Evolutionary conservation across 2,113 vertebrate genomes (phyloP).

Genomic region (Pycnonotus jocosus): DNA sequence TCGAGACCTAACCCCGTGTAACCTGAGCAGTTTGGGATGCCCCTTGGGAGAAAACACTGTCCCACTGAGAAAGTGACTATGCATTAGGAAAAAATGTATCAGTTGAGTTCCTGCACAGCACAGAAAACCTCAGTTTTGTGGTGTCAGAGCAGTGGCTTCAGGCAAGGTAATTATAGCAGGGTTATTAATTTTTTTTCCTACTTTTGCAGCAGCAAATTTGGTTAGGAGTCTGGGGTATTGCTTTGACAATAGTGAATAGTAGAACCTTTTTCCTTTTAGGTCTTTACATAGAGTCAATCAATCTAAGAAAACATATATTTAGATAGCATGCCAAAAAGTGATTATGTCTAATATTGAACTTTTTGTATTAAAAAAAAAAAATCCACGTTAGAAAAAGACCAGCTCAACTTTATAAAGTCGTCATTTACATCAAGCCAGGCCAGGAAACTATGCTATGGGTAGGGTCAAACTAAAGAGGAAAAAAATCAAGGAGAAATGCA

Average conservation of each 20-base stretch:
- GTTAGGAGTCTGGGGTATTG: constrained; percentile 27
- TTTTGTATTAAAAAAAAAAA: background rate
- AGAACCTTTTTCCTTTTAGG: background rate
- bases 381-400: background rate
- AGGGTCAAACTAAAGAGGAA: background rate
- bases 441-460: background rate
- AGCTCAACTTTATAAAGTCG: background rate
- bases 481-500: background rate
- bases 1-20: background rate
- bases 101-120: background rate
- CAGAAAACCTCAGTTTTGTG: background rate
- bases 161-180: background rate
- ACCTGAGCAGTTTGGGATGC: background rate
- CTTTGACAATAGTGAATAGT: constrained; percentile 37
- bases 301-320: constrained; percentile 15
- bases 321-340: background rate
- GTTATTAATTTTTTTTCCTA: background rate
- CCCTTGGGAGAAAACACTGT: background rate
- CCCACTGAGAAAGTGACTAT: background rate
- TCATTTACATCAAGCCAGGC: background rate
- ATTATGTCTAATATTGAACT: constrained; percentile 3
- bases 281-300: background rate
- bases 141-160: background rate
- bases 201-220: constrained; percentile 19
- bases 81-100: background rate